Percentiles rank a stretch among this genome's conserved stretches.
phyloP scores from a whole-genome alignment of 2,888 invertebrate species.

The Yponomeuta sedellus region DNA sequence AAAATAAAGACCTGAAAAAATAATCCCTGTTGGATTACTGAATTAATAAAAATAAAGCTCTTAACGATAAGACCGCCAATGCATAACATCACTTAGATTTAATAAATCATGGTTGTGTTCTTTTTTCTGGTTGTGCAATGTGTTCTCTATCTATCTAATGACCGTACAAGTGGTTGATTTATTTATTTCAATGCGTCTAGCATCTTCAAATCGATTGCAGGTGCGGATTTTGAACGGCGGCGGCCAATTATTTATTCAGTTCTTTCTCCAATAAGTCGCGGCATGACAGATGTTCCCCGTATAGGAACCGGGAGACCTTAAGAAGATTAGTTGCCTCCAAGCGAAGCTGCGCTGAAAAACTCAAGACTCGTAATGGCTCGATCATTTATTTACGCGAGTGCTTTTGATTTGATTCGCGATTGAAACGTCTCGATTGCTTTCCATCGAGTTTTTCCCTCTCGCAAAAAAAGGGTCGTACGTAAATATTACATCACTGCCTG shows the following conservation, averaged over 20 bases:
- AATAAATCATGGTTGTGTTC: no score
- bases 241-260: background rate
- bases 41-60: no score
- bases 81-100: no score
- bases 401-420: background rate
- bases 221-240: background rate
- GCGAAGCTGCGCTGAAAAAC: background rate
- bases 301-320: background rate
- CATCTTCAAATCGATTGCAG: background rate
- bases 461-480: no score
- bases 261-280: background rate
- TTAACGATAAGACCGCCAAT: no score
- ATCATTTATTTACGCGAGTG: constrained; percentile 1
- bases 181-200: background rate
- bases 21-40: no score
- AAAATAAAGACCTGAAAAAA: no score
- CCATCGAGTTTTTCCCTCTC: background rate
- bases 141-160: no score
- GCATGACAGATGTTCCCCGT: background rate
- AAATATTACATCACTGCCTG: no score
- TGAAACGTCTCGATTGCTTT: background rate
- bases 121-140: no score
- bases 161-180: no score
- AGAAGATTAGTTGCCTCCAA: background rate
- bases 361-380: background rate